Percentiles rank a stretch among this genome's conserved stretches.
These are phyloP conservation scores for Drosophila eohydei DNA, from an alignment of 2,888 invertebrate species.

Conservation along the genomic window DNA sequence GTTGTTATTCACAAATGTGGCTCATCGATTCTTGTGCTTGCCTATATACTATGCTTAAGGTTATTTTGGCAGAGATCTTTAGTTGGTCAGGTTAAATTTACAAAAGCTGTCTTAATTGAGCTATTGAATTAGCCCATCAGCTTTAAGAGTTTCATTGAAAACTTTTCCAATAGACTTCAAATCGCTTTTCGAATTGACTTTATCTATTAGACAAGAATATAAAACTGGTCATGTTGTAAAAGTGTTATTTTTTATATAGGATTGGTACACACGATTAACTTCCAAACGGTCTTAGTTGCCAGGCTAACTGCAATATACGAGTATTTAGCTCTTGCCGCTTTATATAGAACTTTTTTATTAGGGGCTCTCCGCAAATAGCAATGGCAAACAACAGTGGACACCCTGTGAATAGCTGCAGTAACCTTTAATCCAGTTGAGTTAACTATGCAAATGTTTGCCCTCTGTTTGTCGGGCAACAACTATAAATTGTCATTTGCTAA, in stretches of 20 bases:
- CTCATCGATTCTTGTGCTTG: constrained; percentile 3
- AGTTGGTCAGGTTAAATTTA: background rate
- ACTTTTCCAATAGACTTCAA: background rate
- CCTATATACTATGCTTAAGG: background rate
- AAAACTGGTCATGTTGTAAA: background rate
- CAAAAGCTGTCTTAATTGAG: background rate
- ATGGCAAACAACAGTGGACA: constrained; percentile 2
- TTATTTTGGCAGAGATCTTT: background rate
- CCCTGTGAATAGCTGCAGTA: constrained; percentile 33
- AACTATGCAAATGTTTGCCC: constrained; percentile 43
- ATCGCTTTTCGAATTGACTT: background rate
- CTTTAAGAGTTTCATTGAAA: background rate
- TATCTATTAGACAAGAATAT: background rate
- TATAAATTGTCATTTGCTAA: constrained; percentile 66
- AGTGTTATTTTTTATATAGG: background rate
- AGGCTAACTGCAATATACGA: constrained; percentile 2
- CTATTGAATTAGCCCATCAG: background rate
- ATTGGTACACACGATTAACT: background rate
- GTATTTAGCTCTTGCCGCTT: background rate
- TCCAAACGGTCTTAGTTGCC: background rate
- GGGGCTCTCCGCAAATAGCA: background rate
- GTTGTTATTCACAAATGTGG: constrained; percentile 18
- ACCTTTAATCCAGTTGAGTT: constrained; percentile 30
- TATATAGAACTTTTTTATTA: background rate
- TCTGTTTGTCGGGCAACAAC: constrained; percentile 24